These are phyloP conservation scores for Platycheirus albimanus DNA, from an alignment of 2,888 invertebrate genomes.

Conservation along the genomic window DNA sequence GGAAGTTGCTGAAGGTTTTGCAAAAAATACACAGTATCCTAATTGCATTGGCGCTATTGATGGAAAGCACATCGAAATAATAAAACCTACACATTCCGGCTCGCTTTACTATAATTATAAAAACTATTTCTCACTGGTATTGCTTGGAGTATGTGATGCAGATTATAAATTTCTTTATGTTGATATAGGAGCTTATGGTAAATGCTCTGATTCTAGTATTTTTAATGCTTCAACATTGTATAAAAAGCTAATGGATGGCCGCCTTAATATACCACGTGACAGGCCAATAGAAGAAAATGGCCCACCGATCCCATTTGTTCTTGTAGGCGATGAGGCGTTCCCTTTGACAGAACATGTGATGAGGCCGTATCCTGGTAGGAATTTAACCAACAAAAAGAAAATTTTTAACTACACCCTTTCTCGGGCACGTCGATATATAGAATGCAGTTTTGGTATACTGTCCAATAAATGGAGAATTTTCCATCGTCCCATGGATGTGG, in stretches of 20 bases:
- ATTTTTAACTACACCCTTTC: slow-evolving; percentile 1
- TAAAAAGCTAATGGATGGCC: slow-evolving; percentile 4
- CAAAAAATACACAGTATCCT: slow-evolving; percentile 1
- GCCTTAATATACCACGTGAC: slow-evolving; percentile 17
- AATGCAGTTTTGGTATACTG: slow-evolving; percentile 10
- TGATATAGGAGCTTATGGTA: too few relatives aligned
- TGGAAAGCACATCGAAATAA: slow-evolving; percentile 8
- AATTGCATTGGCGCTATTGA: slow-evolving; percentile 10
- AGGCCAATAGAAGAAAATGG: too few relatives aligned
- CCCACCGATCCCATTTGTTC: slow-evolving; percentile 5
- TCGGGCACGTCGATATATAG: slow-evolving; percentile 6
- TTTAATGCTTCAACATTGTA: not conserved
- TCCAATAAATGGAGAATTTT: slow-evolving; percentile 14
- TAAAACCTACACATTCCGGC: not conserved
- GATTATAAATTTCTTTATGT: too few relatives aligned
- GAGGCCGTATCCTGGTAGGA: slow-evolving; percentile 7
- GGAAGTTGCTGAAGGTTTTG: not conserved
- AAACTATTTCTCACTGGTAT: not conserved
- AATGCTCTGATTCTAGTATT: too few relatives aligned
- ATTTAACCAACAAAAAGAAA: not conserved
- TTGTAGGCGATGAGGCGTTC: slow-evolving; percentile 13
- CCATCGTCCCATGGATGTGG: slow-evolving; percentile 10
- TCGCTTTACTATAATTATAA: slow-evolving; percentile 3
- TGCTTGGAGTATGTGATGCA: not conserved
- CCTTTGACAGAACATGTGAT: not conserved